phyloP scores from a whole-genome alignment of 2,888 invertebrate species.

The Rhagonycha fulva region DNA sequence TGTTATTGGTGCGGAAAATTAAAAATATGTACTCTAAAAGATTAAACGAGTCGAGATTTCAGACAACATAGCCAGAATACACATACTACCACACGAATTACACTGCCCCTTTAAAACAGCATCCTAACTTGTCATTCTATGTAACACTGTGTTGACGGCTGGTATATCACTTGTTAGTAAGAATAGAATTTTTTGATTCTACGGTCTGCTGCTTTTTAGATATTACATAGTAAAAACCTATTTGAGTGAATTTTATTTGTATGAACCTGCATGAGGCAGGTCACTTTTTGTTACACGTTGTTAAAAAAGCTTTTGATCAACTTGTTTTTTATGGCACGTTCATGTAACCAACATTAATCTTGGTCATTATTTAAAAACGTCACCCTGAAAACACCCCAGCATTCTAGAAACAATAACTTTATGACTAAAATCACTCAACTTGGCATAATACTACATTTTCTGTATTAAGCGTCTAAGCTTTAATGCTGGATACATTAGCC shows the following conservation, averaged over 20 bases:
- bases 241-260: not conserved
- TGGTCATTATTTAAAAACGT: conserved; percentile 20
- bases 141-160: conserved; percentile 40
- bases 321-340: conserved; percentile 15
- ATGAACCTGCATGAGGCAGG: not conserved
- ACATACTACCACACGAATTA: conserved; percentile 33
- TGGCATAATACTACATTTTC: conserved; percentile 25
- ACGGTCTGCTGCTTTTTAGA: conserved; percentile 30
- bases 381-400: conserved; percentile 14
- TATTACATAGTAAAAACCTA: conserved; percentile 8
- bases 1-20: conserved; percentile 48
- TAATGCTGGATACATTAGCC: conserved; percentile 39
- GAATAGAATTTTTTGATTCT: conserved; percentile 33
- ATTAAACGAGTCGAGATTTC: conserved; percentile 47
- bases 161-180: conserved; percentile 38
- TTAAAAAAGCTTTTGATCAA: conserved; percentile 19
- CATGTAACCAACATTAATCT: conserved; percentile 25
- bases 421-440: conserved; percentile 31
- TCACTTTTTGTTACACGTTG: conserved; percentile 6
- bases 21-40: conserved; percentile 48
- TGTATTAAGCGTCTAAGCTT: conserved; percentile 30
- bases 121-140: conserved; percentile 27
- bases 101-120: conserved; percentile 30
- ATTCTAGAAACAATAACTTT: conserved; percentile 36
- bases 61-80: conserved; percentile 35